Base-by-base conservation (phyloP, 2,113 vertebrate species). In the Leuciscus idus region DNA sequence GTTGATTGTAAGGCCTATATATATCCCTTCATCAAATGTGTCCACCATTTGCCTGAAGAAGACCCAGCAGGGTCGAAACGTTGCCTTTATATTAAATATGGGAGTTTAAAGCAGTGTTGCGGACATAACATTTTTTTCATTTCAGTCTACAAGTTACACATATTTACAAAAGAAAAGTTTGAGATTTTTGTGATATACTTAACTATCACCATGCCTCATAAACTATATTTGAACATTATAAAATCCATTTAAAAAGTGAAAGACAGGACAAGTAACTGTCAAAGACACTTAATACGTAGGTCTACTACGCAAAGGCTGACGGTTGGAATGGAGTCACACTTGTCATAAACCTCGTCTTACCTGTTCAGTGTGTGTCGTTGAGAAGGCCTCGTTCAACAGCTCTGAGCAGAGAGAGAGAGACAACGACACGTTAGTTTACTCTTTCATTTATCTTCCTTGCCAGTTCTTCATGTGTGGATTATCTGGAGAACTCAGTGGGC, bases 361-460 rank as follows among this genome's bases (percentile, higher is more conserved):
- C 74, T 57, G 80, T 74, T 46, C 57, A 86, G 75, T 73, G 28
- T 57, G 66, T 55, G 73, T 74, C 55, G 19, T 26, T 39, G 36
- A 59, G 12, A 33, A 68, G 11, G 26, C 77, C 13, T 30, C 59
- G 48, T 48, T 57, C 61, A 62, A 62, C 21, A 68, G 83, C 43
- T 77, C 79, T 88, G 50, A 43, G 17, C 28, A 81, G 48, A 13
- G 9, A 46, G 21, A 75, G 12, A 43, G 23, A 76, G 13, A 5
- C 6, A 77, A 13, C 21, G n/a, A 3, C 48, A 48, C 13, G 46
- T 26, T 30, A 46, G 36, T n/a, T 55, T 6, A 26, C 12, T 36
- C 43, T 0, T 13, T 55, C 21, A n/a, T 36, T 68, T 52, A 72
- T 23, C 19, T 23, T 43, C 66, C 17, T 1, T 70, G 1, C 13